phyloP scores from a whole-genome alignment of 2,888 invertebrate genomes.

The Melanophora roralis region DNA sequence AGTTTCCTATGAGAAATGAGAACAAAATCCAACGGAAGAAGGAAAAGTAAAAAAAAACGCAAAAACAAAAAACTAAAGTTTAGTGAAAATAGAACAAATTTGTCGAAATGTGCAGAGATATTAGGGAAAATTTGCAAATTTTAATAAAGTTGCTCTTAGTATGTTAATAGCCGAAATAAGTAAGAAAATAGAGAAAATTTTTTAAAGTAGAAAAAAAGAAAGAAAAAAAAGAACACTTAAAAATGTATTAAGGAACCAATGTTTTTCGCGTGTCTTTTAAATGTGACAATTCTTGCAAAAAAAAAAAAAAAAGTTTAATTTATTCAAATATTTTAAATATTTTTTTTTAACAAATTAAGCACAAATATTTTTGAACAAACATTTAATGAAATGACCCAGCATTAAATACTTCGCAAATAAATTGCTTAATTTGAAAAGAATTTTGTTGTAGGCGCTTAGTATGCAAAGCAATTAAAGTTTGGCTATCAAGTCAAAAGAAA shows the following conservation, averaged over 20 bases:
- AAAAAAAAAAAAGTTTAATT: constrained; percentile 17
- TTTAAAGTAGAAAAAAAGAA: not conserved
- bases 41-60: constrained; percentile 13
- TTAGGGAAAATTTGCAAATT: constrained; percentile 44
- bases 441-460: no score
- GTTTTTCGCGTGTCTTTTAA: constrained; percentile 1
- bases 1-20: constrained; percentile 36
- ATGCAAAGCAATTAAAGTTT: no score
- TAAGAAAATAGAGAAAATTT: not conserved
- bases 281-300: not conserved
- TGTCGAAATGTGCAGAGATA: constrained; percentile 18
- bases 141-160: constrained; percentile 34
- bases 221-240: constrained; percentile 13
- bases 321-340: not conserved
- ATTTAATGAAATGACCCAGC: not conserved
- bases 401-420: no score
- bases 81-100: constrained; percentile 35
- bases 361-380: not conserved
- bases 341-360: not conserved
- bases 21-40: constrained; percentile 16
- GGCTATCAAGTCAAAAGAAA: no score
- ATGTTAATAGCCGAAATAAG: constrained; percentile 19
- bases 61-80: constrained; percentile 26
- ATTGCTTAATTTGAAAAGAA: no score
- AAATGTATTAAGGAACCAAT: constrained; percentile 22